Evolutionary conservation across 2,113 vertebrate species (phyloP), one percentile per base, ranked within the genome.

Genomic region (Motacilla alba): DNA sequence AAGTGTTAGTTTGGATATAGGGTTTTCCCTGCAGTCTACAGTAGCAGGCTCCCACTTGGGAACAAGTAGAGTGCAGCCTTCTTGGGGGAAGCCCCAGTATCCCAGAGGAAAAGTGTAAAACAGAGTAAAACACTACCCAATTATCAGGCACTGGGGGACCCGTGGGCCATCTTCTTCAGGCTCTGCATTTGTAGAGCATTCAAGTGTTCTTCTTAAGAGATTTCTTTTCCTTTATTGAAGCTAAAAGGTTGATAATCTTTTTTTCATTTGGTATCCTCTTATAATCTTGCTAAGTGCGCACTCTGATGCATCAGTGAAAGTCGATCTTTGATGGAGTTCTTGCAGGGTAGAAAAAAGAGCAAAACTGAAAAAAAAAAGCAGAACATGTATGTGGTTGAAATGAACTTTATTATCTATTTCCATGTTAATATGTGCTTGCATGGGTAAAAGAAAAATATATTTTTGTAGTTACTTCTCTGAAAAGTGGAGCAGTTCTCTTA

Each of bases 381-480:
- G 68, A 90, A 47, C 8, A 21, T 37, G 5, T 14, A 10, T 37
- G 6, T 62, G 22, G 11, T 73, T 88, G 49, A 88, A 90, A 53
- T 53, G 3, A 31, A 53, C 39, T 83, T 73, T 14, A 31, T 67
- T 55, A 21, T 33, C 13, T 74, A 12, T 87, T 74, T 87, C 16
- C 41, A 12, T 64, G 77, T 74, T 81, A 91, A 87, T 62, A 68
- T 22, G 18, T 22, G 14, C 50, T 77, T 87, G n/a, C 69, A 81
- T 19, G 91, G 39, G n/a, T 83, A 62, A 62, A 77, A 27, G 11
- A 52, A 62, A 80, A 60, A 24, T 2, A 14, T 19, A 7, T 8
- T 72, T 95, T 47, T 89, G 16, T 59, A 95, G 44, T 95, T 88
- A 70, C 39, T 72, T 82, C 21, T 90, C 39, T 72, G 86, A 77